Conservation (phyloP, 1,140 invertebrate species). For the Drosophila orena region DNA sequence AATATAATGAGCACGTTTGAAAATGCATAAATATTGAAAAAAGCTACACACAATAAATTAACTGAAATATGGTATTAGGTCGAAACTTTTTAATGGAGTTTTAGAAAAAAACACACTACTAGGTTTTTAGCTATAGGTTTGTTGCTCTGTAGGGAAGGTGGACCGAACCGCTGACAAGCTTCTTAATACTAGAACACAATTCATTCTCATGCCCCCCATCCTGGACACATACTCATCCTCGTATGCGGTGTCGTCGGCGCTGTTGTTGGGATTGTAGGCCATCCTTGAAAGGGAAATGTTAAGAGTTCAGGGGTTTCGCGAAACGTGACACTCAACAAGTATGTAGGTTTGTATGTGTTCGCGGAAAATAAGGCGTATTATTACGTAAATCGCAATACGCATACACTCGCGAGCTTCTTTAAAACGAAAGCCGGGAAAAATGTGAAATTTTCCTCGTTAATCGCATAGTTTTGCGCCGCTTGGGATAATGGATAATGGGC, state of each 20-base stretch:
- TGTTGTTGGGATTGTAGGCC: slow-evolving; percentile 71
- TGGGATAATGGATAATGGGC: slow-evolving; percentile 6
- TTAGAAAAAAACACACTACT: neutral
- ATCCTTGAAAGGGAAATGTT: slow-evolving; percentile 29
- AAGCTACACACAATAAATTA: no score
- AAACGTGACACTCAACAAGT: slow-evolving; percentile 42
- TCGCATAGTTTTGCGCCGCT: slow-evolving; percentile 39
- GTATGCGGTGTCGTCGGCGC: slow-evolving; percentile 64
- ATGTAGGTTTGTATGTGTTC: slow-evolving; percentile 7
- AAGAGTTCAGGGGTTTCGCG: neutral
- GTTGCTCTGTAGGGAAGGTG: slow-evolving; percentile 18
- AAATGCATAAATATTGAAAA: no score
- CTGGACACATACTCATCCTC: slow-evolving; percentile 71
- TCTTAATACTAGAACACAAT: slow-evolving; percentile 20
- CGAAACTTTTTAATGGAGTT: neutral
- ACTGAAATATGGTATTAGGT: no score
- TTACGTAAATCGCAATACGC: slow-evolving; percentile 50
- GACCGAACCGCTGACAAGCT: slow-evolving; percentile 14
- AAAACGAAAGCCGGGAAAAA: slow-evolving; percentile 24
- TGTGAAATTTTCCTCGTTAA: slow-evolving; percentile 45
- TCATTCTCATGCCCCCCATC: slow-evolving; percentile 2
- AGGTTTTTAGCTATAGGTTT: neutral
- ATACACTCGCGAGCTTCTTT: slow-evolving; percentile 19
- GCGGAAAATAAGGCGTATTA: slow-evolving; percentile 24
- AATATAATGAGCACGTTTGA: neutral